Conservation (phyloP, 2,113 vertebrate species). For the Oreocharis arfaki region DNA sequence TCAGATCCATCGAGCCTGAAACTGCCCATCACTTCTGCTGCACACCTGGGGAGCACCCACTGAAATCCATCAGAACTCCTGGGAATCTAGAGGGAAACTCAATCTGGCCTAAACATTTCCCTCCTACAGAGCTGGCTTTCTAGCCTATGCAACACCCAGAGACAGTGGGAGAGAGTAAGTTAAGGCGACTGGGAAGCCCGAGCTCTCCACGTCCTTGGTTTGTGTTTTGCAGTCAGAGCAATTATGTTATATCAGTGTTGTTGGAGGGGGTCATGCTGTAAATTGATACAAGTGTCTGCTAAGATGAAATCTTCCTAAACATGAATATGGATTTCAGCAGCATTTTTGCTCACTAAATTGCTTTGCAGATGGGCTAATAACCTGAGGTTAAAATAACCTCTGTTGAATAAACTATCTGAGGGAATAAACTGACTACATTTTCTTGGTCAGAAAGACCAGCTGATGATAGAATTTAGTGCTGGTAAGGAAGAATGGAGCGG, state of each 20-base stretch:
- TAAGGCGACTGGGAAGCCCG: background rate
- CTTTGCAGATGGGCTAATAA: slow-evolving; percentile 61
- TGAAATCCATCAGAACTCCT: background rate
- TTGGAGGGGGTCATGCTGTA: slow-evolving; percentile 35
- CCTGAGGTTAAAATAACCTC: slow-evolving; percentile 56
- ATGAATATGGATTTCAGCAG: slow-evolving; percentile 44
- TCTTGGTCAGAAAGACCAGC: slow-evolving; percentile 58
- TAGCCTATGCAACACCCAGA: background rate
- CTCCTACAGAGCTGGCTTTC: background rate
- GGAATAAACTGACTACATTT: slow-evolving; percentile 6
- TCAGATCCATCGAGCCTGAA: background rate
- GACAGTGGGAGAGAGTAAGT: background rate
- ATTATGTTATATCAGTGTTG: slow-evolving; percentile 36
- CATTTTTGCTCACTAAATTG: slow-evolving; percentile 38
- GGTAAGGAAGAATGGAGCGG: background rate
- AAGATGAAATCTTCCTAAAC: slow-evolving; percentile 40
- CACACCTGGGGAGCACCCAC: no score
- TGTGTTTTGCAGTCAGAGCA: slow-evolving; percentile 48
- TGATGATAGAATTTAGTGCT: slow-evolving; percentile 30
- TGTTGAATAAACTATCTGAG: slow-evolving; percentile 34
- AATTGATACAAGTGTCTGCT: slow-evolving; percentile 62
- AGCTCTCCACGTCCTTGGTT: slow-evolving; percentile 16
- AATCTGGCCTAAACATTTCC: background rate
- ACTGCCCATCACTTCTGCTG: background rate
- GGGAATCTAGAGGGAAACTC: background rate